Percentiles rank a stretch among this genome's conserved stretches.
These are phyloP conservation scores for Scalopus aquaticus DNA, from an alignment of 2,113 vertebrate genomes.

Conservation along the genomic window DNA sequence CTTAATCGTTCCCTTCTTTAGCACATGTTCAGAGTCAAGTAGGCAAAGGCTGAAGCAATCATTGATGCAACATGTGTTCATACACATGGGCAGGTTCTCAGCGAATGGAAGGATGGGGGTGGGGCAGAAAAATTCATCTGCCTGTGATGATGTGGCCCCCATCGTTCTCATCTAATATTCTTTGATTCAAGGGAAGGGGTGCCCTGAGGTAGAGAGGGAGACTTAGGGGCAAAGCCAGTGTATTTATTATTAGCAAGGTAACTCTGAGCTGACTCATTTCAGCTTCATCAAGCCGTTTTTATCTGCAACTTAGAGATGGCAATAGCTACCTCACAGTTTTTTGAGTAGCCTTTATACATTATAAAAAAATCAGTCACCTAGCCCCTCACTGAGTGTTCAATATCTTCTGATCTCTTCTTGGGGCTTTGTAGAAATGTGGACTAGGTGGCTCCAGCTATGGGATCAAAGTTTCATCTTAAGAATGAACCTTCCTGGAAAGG, in stretches of 20 bases:
- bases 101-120: not conserved
- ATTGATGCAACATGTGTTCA: fast-evolving
- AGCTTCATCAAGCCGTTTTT: not conserved
- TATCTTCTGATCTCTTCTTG: not conserved
- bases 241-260: not conserved
- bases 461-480: not conserved
- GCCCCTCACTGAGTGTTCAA: not conserved
- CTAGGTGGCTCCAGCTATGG: not conserved
- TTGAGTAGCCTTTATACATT: not conserved
- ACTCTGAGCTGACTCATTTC: not conserved
- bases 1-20: not conserved
- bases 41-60: not conserved
- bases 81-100: not conserved
- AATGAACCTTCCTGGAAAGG: not conserved
- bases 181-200: not conserved
- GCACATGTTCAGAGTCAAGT: not conserved
- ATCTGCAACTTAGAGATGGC: not conserved
- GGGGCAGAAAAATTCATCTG: not conserved
- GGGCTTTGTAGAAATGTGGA: not conserved
- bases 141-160: not conserved
- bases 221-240: not conserved
- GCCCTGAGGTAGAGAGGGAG: not conserved
- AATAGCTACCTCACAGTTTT: not conserved
- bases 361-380: not conserved
- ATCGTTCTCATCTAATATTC: not conserved